phyloP scores from a whole-genome alignment of 2,888 invertebrate species.

The Papilio protenor region DNA sequence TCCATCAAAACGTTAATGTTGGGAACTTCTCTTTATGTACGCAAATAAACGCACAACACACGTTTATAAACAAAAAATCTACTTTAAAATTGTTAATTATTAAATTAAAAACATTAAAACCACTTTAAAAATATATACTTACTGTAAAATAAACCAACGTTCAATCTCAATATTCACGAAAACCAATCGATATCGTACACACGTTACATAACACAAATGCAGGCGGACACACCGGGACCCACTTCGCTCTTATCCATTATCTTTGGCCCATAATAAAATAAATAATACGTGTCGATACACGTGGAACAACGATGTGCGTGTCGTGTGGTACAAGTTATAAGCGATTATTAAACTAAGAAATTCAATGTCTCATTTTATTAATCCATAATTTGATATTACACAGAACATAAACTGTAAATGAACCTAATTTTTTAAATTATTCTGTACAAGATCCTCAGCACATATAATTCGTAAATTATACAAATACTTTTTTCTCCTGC shows the following conservation, averaged over 20 bases:
- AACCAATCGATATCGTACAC: not conserved
- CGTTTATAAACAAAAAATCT: not conserved
- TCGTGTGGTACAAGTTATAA: slow-evolving; percentile 48
- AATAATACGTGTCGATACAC: slow-evolving; percentile 50
- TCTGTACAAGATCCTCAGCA: too few species aligned
- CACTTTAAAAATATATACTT: not conserved
- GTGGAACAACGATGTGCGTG: slow-evolving; percentile 59
- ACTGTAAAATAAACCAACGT: slow-evolving; percentile 17
- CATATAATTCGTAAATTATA: too few species aligned
- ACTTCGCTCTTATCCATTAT: slow-evolving; percentile 36
- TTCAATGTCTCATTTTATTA: too few species aligned
- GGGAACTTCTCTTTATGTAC: too few species aligned
- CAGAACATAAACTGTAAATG: too few species aligned
- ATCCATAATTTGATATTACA: too few species aligned
- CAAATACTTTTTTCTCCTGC: too few species aligned
- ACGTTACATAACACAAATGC: slow-evolving; percentile 25
- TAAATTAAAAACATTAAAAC: not conserved
- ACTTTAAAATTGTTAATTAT: not conserved
- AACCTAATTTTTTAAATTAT: too few species aligned
- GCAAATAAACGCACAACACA: too few species aligned
- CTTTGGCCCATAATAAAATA: slow-evolving; percentile 37
- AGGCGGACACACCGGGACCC: slow-evolving; percentile 10
- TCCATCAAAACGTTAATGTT: too few species aligned
- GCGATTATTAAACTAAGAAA: slow-evolving; percentile 29
- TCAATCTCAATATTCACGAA: not conserved